phyloP scores from a whole-genome alignment of 2,797 vertebrate genomes.

The Erethizon dorsatum region DNA sequence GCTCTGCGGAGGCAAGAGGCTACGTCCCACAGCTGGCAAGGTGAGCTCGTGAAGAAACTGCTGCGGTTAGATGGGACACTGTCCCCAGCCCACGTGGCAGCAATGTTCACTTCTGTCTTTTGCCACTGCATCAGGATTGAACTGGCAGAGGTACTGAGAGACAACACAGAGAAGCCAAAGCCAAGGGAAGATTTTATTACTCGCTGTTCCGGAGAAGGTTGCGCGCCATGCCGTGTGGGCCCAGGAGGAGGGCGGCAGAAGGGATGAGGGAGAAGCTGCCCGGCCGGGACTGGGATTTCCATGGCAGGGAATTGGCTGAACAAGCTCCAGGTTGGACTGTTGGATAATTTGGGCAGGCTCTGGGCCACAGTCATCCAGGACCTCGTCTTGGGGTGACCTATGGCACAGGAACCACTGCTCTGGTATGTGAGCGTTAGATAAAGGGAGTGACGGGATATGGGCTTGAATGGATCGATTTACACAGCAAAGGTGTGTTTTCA shows the following conservation, averaged over 20 bases:
- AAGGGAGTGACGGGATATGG: accelerated
- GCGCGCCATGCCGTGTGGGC: accelerated
- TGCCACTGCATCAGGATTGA: background rate
- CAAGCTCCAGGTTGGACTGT: accelerated
- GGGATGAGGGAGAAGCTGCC: too few species aligned
- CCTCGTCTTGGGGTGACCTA: too few species aligned
- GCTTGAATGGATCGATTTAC: background rate
- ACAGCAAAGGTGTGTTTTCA: accelerated
- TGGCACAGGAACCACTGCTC: too few species aligned
- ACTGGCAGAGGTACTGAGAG: background rate
- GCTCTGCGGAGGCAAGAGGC: background rate
- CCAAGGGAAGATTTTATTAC: background rate
- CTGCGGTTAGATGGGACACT: background rate
- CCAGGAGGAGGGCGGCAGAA: background rate
- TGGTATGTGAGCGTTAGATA: background rate
- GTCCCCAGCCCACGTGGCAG: accelerated
- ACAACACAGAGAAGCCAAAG: background rate
- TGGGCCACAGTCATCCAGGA: background rate
- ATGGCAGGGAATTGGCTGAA: too few species aligned
- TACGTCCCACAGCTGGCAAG: background rate
- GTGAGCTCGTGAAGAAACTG: background rate
- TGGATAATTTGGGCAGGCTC: background rate
- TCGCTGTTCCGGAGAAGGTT: background rate
- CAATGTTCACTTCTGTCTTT: background rate
- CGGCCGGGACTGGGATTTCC: too few species aligned